phyloP scores from a whole-genome alignment of 2,797 vertebrate species.

The Coregonus suidteri region DNA sequence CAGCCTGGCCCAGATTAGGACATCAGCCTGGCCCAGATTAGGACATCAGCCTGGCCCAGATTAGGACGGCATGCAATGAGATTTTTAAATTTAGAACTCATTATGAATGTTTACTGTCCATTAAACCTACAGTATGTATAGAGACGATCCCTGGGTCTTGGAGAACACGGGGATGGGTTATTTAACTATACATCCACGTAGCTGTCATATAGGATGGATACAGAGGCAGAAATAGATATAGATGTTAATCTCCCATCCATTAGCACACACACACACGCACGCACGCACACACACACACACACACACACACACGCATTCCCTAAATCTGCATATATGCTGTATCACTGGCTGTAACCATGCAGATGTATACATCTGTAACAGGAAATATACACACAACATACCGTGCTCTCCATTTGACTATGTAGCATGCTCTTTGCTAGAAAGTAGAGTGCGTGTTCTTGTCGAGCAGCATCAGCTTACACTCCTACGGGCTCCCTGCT shows the following conservation, averaged over 20 bases:
- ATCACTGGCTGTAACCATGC: neutral
- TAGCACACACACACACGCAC: conserved; percentile 28
- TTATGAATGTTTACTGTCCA: too few species aligned
- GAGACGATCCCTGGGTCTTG: too few species aligned
- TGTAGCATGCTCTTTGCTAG: conserved; percentile 14
- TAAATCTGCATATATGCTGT: conserved; percentile 36
- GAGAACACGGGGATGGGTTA: too few species aligned
- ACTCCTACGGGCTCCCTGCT: too few species aligned
- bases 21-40: too few species aligned
- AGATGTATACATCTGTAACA: neutral
- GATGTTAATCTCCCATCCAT: conserved; percentile 58
- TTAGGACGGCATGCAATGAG: too few species aligned
- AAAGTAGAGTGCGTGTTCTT: conserved; percentile 16
- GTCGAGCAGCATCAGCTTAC: conserved; percentile 21
- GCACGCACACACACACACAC: conserved; percentile 44
- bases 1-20: too few species aligned
- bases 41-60: too few species aligned
- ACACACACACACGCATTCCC: neutral
- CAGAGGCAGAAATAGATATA: conserved; percentile 35
- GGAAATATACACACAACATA: conserved; percentile 25
- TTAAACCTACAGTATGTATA: too few species aligned
- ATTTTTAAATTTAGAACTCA: too few species aligned
- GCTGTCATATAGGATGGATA: too few species aligned
- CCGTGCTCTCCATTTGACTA: conserved; percentile 39
- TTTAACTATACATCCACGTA: too few species aligned